phyloP scores from a whole-genome alignment of 2,888 invertebrate genomes.

The Troilus luridus region DNA sequence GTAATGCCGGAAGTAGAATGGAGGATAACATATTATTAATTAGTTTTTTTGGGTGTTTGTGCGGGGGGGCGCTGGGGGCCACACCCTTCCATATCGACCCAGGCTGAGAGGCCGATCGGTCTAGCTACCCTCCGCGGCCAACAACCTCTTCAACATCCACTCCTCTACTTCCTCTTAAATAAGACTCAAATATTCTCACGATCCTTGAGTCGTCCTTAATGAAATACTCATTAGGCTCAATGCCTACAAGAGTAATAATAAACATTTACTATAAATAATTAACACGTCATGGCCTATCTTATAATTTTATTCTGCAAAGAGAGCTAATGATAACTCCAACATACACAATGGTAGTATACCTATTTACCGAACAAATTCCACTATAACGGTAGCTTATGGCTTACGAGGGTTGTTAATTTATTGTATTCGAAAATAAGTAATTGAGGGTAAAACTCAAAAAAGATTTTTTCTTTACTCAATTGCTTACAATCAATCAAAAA shows the following conservation, averaged over 20 bases:
- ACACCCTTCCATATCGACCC: constrained; percentile 44
- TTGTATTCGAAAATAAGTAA: no score
- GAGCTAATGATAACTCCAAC: neutral
- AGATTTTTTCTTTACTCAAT: no score
- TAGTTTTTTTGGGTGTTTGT: constrained; percentile 54
- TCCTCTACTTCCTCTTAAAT: constrained; percentile 23
- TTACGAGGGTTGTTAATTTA: no score
- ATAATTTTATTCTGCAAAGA: neutral
- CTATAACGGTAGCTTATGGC: no score
- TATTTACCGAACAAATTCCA: no score
- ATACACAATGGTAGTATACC: no score
- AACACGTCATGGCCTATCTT: neutral
- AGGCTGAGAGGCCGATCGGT: constrained; percentile 27
- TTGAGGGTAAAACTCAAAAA: no score
- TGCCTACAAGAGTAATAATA: neutral
- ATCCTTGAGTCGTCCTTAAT: neutral
- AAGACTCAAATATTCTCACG: neutral
- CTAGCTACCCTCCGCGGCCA: constrained; percentile 42
- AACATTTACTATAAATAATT: neutral
- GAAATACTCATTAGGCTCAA: neutral
- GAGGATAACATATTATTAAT: constrained; percentile 51
- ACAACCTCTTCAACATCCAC: constrained; percentile 43
- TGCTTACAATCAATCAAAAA: no score
- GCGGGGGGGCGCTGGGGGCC: constrained; percentile 20
- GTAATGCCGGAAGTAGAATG: constrained; percentile 17